Base-by-base conservation (phyloP, 1,140 invertebrate genomes). In the Drosophila chauvacae region DNA sequence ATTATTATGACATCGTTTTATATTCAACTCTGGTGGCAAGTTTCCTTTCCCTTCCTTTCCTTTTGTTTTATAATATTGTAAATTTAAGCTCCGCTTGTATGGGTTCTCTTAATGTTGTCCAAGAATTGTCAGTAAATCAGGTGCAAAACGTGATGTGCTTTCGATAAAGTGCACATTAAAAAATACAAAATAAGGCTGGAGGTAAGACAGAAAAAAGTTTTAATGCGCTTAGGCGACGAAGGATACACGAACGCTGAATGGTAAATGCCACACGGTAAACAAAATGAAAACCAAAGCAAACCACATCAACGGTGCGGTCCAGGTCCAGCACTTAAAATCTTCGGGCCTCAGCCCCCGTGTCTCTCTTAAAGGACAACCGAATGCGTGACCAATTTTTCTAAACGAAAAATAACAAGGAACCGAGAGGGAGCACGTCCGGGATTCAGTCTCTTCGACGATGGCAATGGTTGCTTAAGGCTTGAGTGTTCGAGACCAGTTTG, bases 111-210 rank as follows among this genome's bases (percentile, higher is more conserved):
- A 78, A 80, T 68, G 81, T 80, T 80, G 77, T 87, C 59, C 72
- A 58, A 71, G 77, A 81, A 87, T 80, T 87, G 80, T 80, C 80
- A 80, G 83, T 84, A 87, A 87, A 87, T 88, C 84, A 87, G 84
- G 80, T 87, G 73, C 84, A 87, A 72, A 72, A 87, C 84, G 84
- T 87, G 84, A 87, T 81, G 84, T 87, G 84, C 84, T 88, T 87
- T 80, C 84, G 76, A 83, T 86, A 87, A 87, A 87, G 76, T 87
- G 83, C 76, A 87, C 80, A 66, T 73, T 73, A 79, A 56, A 56
- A 56, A 78, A 81, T 45, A 50, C 68, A 83, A 44, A 56, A 65
- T 59, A 65, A 70, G 41, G 35, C 42, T 20, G 37, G 30, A 56
- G 41, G 37, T 30, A 45, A 41, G 53, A 37, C 33, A 30, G 42